Percentiles rank a stretch among this genome's conserved stretches.
Evolutionary conservation across 2,888 invertebrate genomes (phyloP).

Genomic region (Rugalucina vietnamica): DNA sequence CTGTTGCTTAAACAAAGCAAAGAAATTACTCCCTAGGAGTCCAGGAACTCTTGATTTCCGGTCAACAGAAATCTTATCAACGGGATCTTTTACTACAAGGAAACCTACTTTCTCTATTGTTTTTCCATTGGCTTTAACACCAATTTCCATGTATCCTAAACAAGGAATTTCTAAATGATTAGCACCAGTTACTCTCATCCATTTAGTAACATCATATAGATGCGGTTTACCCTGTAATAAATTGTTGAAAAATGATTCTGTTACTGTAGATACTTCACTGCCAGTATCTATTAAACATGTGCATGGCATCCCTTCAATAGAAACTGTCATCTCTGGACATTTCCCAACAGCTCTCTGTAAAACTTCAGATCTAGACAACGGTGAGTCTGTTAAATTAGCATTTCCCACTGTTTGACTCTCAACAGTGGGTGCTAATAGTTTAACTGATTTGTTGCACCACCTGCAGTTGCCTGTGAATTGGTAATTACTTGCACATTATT

Average conservation of each 20-base stretch:
- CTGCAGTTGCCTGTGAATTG: neutral
- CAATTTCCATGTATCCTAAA: neutral
- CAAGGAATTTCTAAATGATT: constrained; percentile 2
- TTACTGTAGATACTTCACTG: neutral
- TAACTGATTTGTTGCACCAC: neutral
- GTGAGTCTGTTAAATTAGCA: neutral
- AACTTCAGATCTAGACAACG: neutral
- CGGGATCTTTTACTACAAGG: neutral
- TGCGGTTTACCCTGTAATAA: neutral
- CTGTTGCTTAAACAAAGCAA: neutral
- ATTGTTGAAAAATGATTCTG: neutral
- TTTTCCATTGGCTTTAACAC: neutral
- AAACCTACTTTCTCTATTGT: neutral
- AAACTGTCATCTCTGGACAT: neutral
- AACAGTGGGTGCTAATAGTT: neutral
- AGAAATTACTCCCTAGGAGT: constrained; percentile 5
- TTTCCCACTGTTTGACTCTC: neutral
- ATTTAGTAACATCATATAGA: neutral
- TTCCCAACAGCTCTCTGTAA: neutral
- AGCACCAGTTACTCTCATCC: constrained; percentile 4
- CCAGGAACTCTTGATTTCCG: neutral
- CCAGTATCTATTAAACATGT: neutral
- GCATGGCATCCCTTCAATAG: neutral
- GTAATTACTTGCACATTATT: too few species aligned
- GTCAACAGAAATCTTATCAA: neutral